Evolutionary conservation across 2,797 vertebrate genomes (phyloP), one percentile per base, ranked within the genome.

Genomic region (Sebastes iracundus): DNA sequence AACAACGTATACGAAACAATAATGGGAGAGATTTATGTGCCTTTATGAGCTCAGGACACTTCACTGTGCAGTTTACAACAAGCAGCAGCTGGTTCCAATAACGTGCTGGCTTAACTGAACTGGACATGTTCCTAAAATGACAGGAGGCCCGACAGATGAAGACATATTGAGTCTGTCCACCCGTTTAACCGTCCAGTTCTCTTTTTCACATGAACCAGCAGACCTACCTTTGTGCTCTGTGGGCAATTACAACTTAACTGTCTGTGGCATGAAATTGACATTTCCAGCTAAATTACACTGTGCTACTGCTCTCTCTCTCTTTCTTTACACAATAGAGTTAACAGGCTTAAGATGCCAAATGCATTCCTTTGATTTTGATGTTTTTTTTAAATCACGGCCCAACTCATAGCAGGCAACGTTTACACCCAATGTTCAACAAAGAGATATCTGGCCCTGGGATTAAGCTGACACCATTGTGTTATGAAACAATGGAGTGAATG

Each of bases 11-110:
- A 38, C 53, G 25, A 49, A 61, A 81, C 73, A 87, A 75, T 74
- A 88, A 85, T 10, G 53, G 49, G 42, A 32, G 32, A 69, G 28
- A 76, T 62, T 75, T 49, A 22, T 69, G 69, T 20, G 23, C 53
- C 66, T 67, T 72, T 68, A 77, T 64, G 75, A 82, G 73, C 59
- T 71, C 27, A 25, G 56, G 27, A 67, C 59, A 68, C 9, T 16
- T 28, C 22, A 58, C 2, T 23, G 46, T 30, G 20, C 33, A 58
- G 28, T 8, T 46, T 59, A 59, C 18, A 82, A 22, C 55, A 68
- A 65, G 80, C 60, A 66, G 25, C 73, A 82, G 73, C 73, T 77
- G 76, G 56, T 69, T 87, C 61, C 64, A 87, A 87, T 89, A 64
- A 82, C 4, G 5, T 20, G 68, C 14, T 11, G 73, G 72, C 74